A percentile compares a stretch with the other conserved stretches of the same genome.
Conservation (phyloP, 2,797 vertebrate genomes). For the Gymnoscopelus braueri region DNA sequence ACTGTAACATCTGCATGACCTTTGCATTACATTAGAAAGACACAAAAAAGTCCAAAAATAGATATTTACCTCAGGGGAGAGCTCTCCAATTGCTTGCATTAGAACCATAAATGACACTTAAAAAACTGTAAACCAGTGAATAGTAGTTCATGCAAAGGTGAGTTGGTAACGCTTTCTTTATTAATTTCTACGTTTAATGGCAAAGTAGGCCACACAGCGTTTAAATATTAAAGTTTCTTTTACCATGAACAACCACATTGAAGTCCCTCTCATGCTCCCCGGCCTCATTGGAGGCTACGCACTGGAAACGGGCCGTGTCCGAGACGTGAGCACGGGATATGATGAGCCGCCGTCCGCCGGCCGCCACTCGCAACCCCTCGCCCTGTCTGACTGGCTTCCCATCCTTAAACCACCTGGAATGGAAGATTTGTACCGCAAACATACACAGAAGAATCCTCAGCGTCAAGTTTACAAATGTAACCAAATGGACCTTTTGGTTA, state of each 20-base stretch:
- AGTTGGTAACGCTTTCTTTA: too few relatives aligned
- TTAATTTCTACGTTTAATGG: too few relatives aligned
- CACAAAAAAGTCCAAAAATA: not conserved
- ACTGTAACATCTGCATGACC: not conserved
- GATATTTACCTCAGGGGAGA: slow-evolving; percentile 52
- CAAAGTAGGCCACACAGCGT: not conserved
- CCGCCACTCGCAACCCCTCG: slow-evolving; percentile 79
- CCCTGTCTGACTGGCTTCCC: slow-evolving; percentile 82
- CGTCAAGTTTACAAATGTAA: too few relatives aligned
- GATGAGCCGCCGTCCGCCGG: slow-evolving; percentile 85
- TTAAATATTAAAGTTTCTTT: not conserved
- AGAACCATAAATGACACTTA: slow-evolving; percentile 37
- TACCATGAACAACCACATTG: slow-evolving; percentile 92
- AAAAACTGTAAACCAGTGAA: not conserved
- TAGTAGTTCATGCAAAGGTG: too few relatives aligned
- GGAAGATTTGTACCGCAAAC: not conserved
- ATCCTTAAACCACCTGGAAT: slow-evolving; percentile 88
- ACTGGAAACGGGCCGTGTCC: slow-evolving; percentile 89
- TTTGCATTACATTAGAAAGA: not conserved
- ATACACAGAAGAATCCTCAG: not conserved
- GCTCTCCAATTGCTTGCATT: slow-evolving; percentile 57
- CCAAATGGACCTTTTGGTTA: too few relatives aligned
- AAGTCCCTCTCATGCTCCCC: slow-evolving; percentile 88
- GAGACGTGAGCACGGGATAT: slow-evolving; percentile 88
- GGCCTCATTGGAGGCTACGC: slow-evolving; percentile 90